Percentiles rank a stretch among this genome's conserved stretches.
phyloP scores from a whole-genome alignment of 2,888 invertebrate genomes.

The Noctua comes region DNA sequence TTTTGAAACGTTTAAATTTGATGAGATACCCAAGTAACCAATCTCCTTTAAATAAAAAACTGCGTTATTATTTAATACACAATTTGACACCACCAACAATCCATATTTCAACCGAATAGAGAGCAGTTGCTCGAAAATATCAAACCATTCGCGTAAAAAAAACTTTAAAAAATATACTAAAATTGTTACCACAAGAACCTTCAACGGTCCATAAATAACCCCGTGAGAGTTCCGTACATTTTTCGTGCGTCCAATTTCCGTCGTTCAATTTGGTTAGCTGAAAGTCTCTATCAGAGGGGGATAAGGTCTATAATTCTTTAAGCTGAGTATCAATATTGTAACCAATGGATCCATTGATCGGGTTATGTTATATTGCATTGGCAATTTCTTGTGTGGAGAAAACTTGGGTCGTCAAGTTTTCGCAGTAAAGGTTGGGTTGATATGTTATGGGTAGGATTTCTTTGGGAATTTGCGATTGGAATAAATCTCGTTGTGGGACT shows the following conservation, averaged over 20 bases:
- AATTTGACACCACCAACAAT: background rate
- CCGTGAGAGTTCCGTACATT: conserved; percentile 56
- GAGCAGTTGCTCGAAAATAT: conserved; percentile 20
- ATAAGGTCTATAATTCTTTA: conserved; percentile 51
- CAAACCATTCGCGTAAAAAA: conserved; percentile 31
- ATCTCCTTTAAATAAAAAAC: background rate
- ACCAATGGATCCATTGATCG: conserved; percentile 52
- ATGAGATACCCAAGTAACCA: no score
- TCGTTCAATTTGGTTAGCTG: conserved; percentile 34
- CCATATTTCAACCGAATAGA: background rate
- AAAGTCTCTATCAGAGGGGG: conserved; percentile 38
- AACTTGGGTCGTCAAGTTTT: conserved; percentile 39
- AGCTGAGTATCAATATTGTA: conserved; percentile 55
- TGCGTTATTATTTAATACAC: background rate
- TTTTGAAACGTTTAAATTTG: no score
- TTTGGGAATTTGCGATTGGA: conserved; percentile 11
- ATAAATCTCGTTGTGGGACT: conserved; percentile 25
- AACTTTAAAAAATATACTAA: conserved; percentile 44
- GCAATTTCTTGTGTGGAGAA: conserved; percentile 60
- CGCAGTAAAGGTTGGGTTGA: conserved; percentile 28
- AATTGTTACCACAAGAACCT: conserved; percentile 40
- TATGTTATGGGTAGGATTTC: conserved; percentile 28
- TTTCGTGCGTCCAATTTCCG: conserved; percentile 55
- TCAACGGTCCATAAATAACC: conserved; percentile 59
- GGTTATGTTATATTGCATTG: conserved; percentile 62